Conservation (phyloP, 2,113 vertebrate species). For the Marmota monax region DNA sequence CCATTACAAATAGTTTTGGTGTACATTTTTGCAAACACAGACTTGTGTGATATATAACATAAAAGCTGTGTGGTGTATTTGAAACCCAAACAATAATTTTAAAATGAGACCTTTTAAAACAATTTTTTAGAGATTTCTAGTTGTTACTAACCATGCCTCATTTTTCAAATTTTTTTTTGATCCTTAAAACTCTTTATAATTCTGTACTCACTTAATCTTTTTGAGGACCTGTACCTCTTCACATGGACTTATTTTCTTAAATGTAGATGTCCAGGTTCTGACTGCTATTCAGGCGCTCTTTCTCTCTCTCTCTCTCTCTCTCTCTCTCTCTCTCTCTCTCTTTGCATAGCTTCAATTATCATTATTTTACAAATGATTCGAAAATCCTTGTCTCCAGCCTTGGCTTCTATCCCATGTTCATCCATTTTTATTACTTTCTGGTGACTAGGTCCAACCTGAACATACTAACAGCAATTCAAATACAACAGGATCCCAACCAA, state of each 20-base stretch:
- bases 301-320: background rate
- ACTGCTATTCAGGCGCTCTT: background rate
- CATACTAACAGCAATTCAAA: background rate
- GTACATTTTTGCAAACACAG: background rate
- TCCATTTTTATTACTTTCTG: conserved; percentile 2
- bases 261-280: background rate
- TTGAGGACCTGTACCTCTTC: background rate
- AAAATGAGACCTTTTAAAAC: conserved; percentile 13
- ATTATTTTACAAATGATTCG: background rate
- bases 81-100: conserved; percentile 8
- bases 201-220: background rate
- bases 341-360: background rate
- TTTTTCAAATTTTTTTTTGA: conserved; percentile 18
- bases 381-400: background rate
- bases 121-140: background rate
- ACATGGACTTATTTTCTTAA: background rate
- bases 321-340: background rate
- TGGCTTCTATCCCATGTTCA: background rate
- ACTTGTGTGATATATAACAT: conserved; percentile 9
- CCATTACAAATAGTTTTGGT: background rate
- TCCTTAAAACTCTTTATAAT: background rate
- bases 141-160: background rate
- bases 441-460: background rate
- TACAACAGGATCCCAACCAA: background rate
- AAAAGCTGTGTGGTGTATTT: background rate